Evolutionary conservation across 2,888 invertebrate species (phyloP), one percentile per base, ranked within the genome.

Genomic region (Melanostoma scalare): DNA sequence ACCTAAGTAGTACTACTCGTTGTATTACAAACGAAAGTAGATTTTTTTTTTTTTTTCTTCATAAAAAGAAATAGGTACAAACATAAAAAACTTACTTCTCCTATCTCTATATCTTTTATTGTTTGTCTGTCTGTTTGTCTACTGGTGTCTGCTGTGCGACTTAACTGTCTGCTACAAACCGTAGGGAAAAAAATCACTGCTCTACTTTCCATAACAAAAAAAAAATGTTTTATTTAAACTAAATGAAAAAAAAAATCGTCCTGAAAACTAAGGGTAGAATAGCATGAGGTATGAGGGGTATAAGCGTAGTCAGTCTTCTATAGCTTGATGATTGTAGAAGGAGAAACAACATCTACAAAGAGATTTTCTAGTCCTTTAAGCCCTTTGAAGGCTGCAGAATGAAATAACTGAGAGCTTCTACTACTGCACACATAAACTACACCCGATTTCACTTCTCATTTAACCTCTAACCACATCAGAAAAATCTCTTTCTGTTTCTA

Each of bases 11-110:
- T 76, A n/a, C 61, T 68, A 61, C 67, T 72, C 40, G 48, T 52
- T 10, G 61, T 40, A 76, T 81, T 76, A 81, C 81, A 81, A 76
- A 81, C 81, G 72, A 76, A 76, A 81, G 81, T 81, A 81, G 76
- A 58, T 10, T 48, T 68, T 48, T 65, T 56, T 71, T 69, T 48
- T 40, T 52, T 40, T 68, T 65, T 33, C 50, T 38, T 30, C 61
- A 48, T 6, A 56, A 30, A 20, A 56, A 56, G 40, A 9, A 3
- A 20, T 4, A 35, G 20, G 20, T 20, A 10, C 40, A 33, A 58
- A 50, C 5, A 48, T 4, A n/a, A n/a, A 8, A 63, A 36, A 73
- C 48, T 82, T 82, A 82, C 82, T 82, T 72, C 68, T 74, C 46
- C 42, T 31, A 9, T 65, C 65, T 78, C 63, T 78, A 56, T 78